These are phyloP conservation scores for Chiloscyllium plagiosum DNA, from an alignment of 2,113 vertebrate genomes.

Conservation along the genomic window DNA sequence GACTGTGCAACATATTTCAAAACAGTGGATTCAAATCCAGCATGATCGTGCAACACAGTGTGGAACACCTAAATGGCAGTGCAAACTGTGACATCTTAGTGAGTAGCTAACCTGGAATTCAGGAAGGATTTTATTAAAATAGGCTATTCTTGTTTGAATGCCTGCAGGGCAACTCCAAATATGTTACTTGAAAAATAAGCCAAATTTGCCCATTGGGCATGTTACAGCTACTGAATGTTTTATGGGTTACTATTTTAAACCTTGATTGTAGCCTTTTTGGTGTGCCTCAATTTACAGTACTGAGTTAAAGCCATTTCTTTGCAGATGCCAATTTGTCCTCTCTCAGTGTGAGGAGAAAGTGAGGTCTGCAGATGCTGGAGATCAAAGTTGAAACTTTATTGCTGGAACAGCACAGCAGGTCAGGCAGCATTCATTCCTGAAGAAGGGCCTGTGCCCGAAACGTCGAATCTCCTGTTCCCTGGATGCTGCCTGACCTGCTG, in stretches of 20 bases:
- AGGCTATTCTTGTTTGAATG: neutral
- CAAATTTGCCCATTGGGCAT: neutral
- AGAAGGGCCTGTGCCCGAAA: too few species aligned
- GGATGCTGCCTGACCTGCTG: too few species aligned
- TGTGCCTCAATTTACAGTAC: neutral
- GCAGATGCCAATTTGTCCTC: neutral
- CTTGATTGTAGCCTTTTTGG: neutral
- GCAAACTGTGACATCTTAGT: neutral
- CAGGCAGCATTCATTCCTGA: too few species aligned
- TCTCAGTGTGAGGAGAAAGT: neutral
- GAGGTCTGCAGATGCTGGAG: too few species aligned
- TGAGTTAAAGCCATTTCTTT: neutral
- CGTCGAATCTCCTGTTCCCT: too few species aligned
- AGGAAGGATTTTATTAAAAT: neutral
- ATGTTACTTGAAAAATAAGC: neutral
- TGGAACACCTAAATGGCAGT: neutral
- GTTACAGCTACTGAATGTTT: neutral
- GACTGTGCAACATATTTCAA: neutral
- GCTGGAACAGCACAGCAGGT: too few species aligned
- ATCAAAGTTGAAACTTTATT: too few species aligned
- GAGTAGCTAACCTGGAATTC: neutral
- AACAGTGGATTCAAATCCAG: neutral
- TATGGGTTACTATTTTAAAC: too few species aligned
- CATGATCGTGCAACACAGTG: neutral
- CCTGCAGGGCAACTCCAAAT: neutral